phyloP scores from a whole-genome alignment of 2,797 vertebrate genomes.

The Parotocinclus haroldoi region DNA sequence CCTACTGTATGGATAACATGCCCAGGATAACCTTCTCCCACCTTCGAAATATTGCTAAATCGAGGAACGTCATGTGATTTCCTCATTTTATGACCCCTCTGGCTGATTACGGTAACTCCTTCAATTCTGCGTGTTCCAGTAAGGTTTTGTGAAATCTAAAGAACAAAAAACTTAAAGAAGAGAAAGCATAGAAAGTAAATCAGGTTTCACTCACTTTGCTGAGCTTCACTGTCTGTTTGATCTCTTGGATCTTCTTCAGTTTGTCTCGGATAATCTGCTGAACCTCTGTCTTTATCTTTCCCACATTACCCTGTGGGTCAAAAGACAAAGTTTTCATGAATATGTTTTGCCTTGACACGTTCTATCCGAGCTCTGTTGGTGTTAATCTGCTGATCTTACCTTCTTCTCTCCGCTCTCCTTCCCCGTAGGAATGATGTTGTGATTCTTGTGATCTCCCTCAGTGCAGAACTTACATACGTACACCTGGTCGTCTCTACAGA shows the following conservation, averaged over 20 bases:
- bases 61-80: too few relatives aligned
- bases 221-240: slow-evolving; percentile 1
- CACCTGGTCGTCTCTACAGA: slow-evolving; percentile 33
- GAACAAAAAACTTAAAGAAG: too few relatives aligned
- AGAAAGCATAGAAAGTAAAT: too few relatives aligned
- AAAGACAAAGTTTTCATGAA: too few relatives aligned
- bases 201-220: not conserved
- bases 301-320: not conserved
- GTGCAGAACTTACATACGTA: slow-evolving; percentile 49
- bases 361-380: too few relatives aligned
- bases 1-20: too few relatives aligned
- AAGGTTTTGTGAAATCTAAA: too few relatives aligned
- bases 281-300: not conserved
- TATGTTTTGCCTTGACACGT: not conserved
- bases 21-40: too few relatives aligned
- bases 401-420: slow-evolving; percentile 21
- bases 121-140: too few relatives aligned
- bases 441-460: not conserved
- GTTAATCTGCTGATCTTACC: not conserved
- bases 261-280: not conserved
- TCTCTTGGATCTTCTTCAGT: slow-evolving; percentile 13
- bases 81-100: too few relatives aligned
- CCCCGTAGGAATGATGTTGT: slow-evolving; percentile 14
- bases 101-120: too few relatives aligned
- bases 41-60: too few relatives aligned